phyloP scores from a whole-genome alignment of 1,140 invertebrate genomes.

The Atta colombica region DNA sequence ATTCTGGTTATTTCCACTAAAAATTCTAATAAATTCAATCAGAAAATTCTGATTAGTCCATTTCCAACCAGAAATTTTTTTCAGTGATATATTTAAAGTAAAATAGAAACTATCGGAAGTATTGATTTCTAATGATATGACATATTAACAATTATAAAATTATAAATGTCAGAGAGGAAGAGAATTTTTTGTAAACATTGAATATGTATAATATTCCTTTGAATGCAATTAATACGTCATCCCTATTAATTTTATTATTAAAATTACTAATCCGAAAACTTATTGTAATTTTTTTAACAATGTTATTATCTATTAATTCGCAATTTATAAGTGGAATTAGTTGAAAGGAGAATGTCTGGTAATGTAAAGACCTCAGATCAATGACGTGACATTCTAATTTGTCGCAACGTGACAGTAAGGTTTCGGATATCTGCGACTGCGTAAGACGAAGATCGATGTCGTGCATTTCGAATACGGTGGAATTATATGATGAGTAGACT shows the following conservation, averaged over 20 bases:
- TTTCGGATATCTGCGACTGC: slow-evolving; percentile 55
- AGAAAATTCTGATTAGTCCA: no score
- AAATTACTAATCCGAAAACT: not conserved
- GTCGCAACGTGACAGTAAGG: slow-evolving; percentile 44
- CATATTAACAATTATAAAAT: slow-evolving; percentile 5
- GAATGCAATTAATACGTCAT: not conserved
- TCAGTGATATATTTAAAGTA: not conserved
- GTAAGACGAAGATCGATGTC: slow-evolving; percentile 45
- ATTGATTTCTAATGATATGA: slow-evolving; percentile 9
- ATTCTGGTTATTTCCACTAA: no score
- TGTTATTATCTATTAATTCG: not conserved
- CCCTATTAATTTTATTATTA: not conserved
- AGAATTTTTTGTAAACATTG: not conserved
- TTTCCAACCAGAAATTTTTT: no score
- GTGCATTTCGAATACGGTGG: slow-evolving; percentile 5
- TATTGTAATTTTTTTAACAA: not conserved
- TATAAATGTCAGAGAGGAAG: not conserved
- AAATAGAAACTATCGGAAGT: not conserved
- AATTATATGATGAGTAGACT: slow-evolving; percentile 15
- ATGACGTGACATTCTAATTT: slow-evolving; percentile 52
- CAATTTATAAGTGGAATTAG: not conserved
- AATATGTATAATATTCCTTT: not conserved
- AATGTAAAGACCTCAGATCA: slow-evolving; percentile 6
- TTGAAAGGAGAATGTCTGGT: not conserved
- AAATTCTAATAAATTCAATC: no score